A percentile compares a stretch with the other conserved stretches of the same genome.
Evolutionary conservation across 2,888 invertebrate species (phyloP).

Genomic region (Chalcis sispes): DNA sequence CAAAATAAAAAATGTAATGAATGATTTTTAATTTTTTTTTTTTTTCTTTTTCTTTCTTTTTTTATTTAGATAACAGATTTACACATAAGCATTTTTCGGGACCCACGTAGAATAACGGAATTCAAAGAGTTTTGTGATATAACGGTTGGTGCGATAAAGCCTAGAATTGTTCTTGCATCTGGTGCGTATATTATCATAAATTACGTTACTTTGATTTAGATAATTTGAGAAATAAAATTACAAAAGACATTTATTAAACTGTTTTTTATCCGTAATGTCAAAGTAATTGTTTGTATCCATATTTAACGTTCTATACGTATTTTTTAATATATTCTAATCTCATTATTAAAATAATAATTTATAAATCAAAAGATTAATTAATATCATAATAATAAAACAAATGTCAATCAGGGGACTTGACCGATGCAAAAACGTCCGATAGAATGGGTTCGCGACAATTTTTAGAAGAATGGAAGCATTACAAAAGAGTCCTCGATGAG

Average conservation of each 20-base stretch:
- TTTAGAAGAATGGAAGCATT: conserved; percentile 89
- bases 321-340: no score
- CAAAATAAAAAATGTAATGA: neutral
- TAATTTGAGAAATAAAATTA: conserved; percentile 7
- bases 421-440: conserved; percentile 90
- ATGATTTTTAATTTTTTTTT: neutral
- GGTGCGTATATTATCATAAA: conserved; percentile 76
- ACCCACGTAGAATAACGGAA: conserved; percentile 84
- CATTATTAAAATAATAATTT: neutral
- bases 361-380: neutral
- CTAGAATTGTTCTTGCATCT: conserved; percentile 87
- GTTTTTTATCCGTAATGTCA: no score
- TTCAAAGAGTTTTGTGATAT: conserved; percentile 87
- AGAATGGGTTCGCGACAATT: conserved; percentile 89
- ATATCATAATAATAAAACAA: conserved; percentile 1
- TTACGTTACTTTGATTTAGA: neutral
- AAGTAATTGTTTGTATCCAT: no score
- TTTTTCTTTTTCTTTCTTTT: conserved; percentile 15
- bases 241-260: no score
- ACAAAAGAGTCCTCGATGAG: conserved; percentile 83
- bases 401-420: conserved; percentile 83
- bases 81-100: conserved; percentile 91
- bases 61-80: conserved; percentile 87
- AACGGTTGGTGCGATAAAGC: conserved; percentile 85
- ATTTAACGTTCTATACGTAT: no score